phyloP scores from a whole-genome alignment of 1,140 invertebrate genomes.

The Drosophila arizonae region DNA sequence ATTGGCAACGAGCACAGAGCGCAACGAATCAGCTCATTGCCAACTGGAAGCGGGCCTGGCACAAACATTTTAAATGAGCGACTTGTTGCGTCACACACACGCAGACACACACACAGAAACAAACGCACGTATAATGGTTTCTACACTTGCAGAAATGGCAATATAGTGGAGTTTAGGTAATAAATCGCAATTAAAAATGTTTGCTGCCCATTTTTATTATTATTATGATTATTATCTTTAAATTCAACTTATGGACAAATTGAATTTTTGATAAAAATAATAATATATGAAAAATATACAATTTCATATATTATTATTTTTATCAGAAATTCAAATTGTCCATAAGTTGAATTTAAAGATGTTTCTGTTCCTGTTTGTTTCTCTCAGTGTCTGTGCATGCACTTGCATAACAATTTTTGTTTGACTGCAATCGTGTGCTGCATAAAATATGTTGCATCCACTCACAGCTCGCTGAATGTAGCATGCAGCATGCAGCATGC shows the following conservation, averaged over 20 bases:
- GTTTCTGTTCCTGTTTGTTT: background rate
- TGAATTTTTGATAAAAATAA: too few species aligned
- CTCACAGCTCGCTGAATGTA: background rate
- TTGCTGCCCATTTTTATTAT: too few species aligned
- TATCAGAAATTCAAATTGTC: too few species aligned
- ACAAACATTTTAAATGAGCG: conserved; percentile 24
- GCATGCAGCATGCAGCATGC: too few species aligned
- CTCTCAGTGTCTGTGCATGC: background rate
- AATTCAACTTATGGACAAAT: too few species aligned
- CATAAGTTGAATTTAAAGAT: too few species aligned
- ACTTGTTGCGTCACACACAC: conserved; percentile 36
- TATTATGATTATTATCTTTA: too few species aligned
- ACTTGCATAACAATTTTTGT: conserved; percentile 17
- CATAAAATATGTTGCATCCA: conserved; percentile 46
- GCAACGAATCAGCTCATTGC: conserved; percentile 7
- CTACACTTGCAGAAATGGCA: background rate
- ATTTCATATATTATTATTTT: too few species aligned
- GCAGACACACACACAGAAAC: conserved; percentile 5
- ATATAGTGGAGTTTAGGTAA: too few species aligned
- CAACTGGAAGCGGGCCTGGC: conserved; percentile 4
- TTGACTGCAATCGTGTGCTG: conserved; percentile 25
- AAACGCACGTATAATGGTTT: background rate
- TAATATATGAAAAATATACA: too few species aligned
- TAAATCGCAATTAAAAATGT: too few species aligned
- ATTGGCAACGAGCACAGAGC: conserved; percentile 32